phyloP scores from a whole-genome alignment of 2,113 vertebrate genomes.

The Chlamydotis undulata region DNA sequence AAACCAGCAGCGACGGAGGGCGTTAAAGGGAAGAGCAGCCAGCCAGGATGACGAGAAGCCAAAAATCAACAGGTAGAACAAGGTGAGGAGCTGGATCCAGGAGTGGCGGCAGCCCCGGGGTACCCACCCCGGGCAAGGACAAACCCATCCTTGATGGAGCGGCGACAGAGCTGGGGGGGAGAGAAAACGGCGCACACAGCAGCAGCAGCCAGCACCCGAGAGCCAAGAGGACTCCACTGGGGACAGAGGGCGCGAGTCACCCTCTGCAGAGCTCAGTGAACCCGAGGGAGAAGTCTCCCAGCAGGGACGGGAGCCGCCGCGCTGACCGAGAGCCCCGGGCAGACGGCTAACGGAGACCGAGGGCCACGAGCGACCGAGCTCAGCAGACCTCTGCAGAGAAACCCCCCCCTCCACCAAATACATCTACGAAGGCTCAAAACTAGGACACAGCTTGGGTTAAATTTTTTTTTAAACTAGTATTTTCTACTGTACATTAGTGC shows the following conservation, averaged over 20 bases:
- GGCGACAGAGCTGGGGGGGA: neutral
- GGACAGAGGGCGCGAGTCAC: neutral
- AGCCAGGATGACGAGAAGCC: neutral
- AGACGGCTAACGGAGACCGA: accelerated
- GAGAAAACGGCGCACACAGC: neutral
- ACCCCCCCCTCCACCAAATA: neutral
- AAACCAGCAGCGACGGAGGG: neutral
- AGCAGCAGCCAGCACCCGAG: too few relatives aligned
- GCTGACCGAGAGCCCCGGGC: too few relatives aligned
- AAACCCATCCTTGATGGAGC: neutral
- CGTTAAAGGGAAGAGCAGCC: too few relatives aligned
- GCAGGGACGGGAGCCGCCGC: neutral
- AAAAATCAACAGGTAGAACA: too few relatives aligned
- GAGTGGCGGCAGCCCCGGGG: neutral
- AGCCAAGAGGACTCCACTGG: too few relatives aligned
- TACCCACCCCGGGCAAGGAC: neutral
- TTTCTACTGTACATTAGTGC: neutral
- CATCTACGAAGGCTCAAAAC: neutral
- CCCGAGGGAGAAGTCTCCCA: neutral
- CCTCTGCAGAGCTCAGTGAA: neutral
- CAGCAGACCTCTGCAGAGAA: neutral
- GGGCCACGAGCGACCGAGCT: accelerated
- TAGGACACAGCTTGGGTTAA: neutral
- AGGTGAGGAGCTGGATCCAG: neutral
- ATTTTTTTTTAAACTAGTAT: neutral